phyloP scores from a whole-genome alignment of 1,140 invertebrate species.

The Sarcophaga bullata region DNA sequence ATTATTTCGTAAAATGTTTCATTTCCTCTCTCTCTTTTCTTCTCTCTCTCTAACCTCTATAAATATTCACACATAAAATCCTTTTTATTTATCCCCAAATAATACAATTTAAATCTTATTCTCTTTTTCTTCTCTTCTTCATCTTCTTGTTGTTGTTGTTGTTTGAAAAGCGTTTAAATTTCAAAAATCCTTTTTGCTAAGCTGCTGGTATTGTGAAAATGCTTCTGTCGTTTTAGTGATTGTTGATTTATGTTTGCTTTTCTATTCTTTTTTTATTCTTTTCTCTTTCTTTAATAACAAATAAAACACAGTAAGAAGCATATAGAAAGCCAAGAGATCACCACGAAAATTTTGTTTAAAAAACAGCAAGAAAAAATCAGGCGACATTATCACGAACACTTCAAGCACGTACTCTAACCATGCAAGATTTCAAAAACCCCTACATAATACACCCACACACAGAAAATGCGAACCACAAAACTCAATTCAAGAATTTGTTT shows the following conservation, averaged over 20 bases:
- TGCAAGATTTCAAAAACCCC: no score
- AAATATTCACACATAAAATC: conserved; percentile 6
- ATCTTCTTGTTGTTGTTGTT: no score
- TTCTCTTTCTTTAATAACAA: no score
- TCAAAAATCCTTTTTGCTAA: conserved; percentile 3
- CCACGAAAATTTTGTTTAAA: no score
- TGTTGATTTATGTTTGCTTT: neutral
- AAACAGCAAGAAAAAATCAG: neutral
- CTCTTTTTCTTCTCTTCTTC: no score
- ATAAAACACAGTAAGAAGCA: no score
- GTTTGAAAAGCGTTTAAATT: neutral
- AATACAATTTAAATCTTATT: neutral
- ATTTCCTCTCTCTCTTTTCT: no score
- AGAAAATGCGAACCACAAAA: no score
- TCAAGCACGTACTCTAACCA: neutral
- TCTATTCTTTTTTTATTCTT: neutral
- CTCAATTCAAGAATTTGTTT: no score
- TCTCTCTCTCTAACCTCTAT: neutral
- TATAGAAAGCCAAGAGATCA: no score
- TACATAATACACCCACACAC: no score
- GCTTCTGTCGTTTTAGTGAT: neutral
- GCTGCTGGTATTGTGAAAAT: neutral
- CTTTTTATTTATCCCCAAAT: neutral
- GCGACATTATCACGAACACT: neutral
- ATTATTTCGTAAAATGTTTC: neutral